phyloP scores from a whole-genome alignment of 2,113 vertebrate species.

The Lycaon pictus region DNA sequence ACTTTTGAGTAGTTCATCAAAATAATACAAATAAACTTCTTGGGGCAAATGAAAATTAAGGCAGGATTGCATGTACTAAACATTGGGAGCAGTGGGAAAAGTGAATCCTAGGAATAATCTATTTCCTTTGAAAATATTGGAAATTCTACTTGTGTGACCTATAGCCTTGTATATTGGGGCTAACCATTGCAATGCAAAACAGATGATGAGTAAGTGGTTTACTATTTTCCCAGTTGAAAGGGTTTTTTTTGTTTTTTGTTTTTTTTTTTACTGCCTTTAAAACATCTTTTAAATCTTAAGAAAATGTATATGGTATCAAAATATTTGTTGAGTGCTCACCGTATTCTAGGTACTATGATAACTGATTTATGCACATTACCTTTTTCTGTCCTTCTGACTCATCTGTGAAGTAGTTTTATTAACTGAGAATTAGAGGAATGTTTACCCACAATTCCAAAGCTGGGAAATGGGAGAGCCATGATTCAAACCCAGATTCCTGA shows the following conservation, averaged over 20 bases:
- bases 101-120: not conserved
- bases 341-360: not conserved
- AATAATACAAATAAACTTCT: not conserved
- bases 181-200: not conserved
- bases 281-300: not conserved
- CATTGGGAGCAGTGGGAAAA: not conserved
- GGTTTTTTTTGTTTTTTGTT: no score
- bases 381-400: not conserved
- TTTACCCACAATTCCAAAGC: not conserved
- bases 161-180: not conserved
- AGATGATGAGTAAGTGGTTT: not conserved
- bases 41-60: not conserved
- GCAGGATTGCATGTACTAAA: no score
- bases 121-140: not conserved
- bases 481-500: not conserved
- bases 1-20: not conserved
- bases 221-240: not conserved
- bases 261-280: not conserved
- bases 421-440: not conserved
- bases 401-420: not conserved
- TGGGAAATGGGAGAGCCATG: not conserved
- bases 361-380: not conserved
- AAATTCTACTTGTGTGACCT: not conserved
- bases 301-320: not conserved
- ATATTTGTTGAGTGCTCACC: not conserved